Conservation (phyloP, 1,140 invertebrate genomes). For the Homarus americanus region DNA sequence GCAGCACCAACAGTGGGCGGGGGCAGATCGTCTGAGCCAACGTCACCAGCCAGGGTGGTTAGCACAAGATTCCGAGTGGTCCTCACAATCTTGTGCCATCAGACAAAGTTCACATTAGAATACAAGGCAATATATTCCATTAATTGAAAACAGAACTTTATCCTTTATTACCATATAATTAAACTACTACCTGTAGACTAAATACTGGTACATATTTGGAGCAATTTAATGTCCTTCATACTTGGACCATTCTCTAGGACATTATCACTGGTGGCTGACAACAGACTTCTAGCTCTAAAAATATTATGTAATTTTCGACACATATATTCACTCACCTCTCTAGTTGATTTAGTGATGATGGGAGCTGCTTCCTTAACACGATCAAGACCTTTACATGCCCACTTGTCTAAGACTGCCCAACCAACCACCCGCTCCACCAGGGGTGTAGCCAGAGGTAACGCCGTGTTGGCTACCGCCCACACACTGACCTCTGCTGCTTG, state of each 20-base stretch:
- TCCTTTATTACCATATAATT: too few relatives aligned
- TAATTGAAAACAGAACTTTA: too few relatives aligned
- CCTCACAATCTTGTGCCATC: not conserved
- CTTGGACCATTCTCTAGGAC: too few relatives aligned
- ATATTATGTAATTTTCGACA: not conserved
- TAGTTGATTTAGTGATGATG: slow-evolving; percentile 20
- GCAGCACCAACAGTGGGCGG: not conserved
- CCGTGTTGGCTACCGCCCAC: not conserved
- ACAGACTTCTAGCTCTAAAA: too few relatives aligned
- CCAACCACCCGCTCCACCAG: not conserved
- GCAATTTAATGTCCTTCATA: too few relatives aligned
- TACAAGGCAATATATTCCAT: too few relatives aligned
- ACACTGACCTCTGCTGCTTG: not conserved
- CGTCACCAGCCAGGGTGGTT: not conserved
- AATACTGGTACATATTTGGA: too few relatives aligned
- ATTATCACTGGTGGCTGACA: too few relatives aligned
- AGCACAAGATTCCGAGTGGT: not conserved
- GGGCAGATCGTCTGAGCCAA: too few relatives aligned
- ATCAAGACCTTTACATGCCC: slow-evolving; percentile 21
- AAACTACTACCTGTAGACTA: too few relatives aligned
- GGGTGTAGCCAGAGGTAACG: not conserved
- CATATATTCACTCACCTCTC: not conserved
- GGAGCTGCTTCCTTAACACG: slow-evolving; percentile 4
- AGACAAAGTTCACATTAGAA: too few relatives aligned
- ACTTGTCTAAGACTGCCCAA: slow-evolving; percentile 4